Conservation (phyloP, 2,797 vertebrate species). For the Acanthopagrus latus region DNA sequence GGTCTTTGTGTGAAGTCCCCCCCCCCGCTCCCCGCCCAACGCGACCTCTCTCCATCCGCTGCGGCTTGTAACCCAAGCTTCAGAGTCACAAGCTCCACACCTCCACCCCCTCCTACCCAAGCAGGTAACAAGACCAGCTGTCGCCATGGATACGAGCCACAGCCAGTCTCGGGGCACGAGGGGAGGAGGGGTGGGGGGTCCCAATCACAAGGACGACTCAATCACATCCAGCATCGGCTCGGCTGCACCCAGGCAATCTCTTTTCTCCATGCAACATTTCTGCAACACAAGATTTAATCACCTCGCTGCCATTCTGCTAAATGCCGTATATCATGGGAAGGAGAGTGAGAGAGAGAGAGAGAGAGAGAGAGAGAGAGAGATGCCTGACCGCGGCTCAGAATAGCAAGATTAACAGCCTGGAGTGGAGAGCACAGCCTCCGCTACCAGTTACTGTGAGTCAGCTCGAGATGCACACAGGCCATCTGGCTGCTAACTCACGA, state of each 20-base stretch:
- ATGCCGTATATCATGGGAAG: conserved; percentile 45
- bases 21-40: conserved; percentile 4
- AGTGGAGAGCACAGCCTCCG: conserved; percentile 52
- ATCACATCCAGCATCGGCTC: conserved; percentile 67
- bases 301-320: conserved; percentile 53
- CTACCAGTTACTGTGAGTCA: conserved; percentile 74
- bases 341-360: conserved; percentile 11
- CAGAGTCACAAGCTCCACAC: conserved; percentile 71
- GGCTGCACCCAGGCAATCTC: conserved; percentile 55
- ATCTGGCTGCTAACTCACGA: conserved; percentile 65
- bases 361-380: conserved; percentile 11
- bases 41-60: conserved; percentile 49
- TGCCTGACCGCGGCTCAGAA: conserved; percentile 64
- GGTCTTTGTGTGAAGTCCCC: conserved; percentile 73
- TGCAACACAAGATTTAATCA: conserved; percentile 66
- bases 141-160: conserved; percentile 80
- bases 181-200: background rate
- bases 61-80: conserved; percentile 75
- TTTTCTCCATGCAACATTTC: conserved; percentile 52
- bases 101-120: conserved; percentile 6
- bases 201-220: conserved; percentile 77
- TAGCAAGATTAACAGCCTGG: conserved; percentile 62
- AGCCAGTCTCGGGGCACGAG: conserved; percentile 62
- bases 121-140: conserved; percentile 80
- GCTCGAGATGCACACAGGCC: conserved; percentile 63